phyloP scores from a whole-genome alignment of 2,797 vertebrate genomes.

The Scolopax rusticola region DNA sequence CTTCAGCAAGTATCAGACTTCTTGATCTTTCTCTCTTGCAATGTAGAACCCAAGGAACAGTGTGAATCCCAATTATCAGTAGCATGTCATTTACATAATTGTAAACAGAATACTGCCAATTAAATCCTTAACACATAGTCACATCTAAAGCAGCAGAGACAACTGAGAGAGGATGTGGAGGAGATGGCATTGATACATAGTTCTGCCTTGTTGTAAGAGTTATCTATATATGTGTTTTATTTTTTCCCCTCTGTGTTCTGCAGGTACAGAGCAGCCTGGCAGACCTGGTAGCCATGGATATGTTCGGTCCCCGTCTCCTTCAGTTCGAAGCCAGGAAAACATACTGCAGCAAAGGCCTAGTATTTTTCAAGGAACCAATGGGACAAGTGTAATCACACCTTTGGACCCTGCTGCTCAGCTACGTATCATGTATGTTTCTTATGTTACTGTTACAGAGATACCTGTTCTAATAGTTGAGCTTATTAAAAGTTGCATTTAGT shows the following conservation, averaged over 20 bases:
- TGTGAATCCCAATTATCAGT: neutral
- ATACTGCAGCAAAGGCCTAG: conserved; percentile 94
- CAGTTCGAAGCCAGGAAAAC: conserved; percentile 90
- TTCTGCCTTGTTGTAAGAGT: neutral
- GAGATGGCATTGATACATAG: neutral
- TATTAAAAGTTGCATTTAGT: neutral
- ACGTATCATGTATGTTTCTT: conserved; percentile 88
- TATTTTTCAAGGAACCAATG: conserved; percentile 95
- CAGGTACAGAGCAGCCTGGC: conserved; percentile 90
- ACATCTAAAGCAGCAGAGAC: neutral
- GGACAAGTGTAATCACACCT: conserved; percentile 96
- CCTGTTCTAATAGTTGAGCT: neutral
- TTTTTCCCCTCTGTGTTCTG: neutral
- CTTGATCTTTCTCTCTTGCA: neutral
- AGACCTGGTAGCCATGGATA: conserved; percentile 92
- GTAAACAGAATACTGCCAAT: neutral
- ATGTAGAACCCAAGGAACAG: neutral
- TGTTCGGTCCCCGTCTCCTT: conserved; percentile 92
- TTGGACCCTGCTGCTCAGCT: conserved; percentile 83
- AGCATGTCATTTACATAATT: neutral
- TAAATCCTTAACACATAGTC: neutral
- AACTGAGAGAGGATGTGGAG: neutral
- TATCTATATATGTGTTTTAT: neutral
- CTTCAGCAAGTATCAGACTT: neutral
- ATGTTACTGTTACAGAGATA: neutral